Base-by-base conservation (phyloP, 2,888 invertebrate genomes). In the Cyclophora punctaria region DNA sequence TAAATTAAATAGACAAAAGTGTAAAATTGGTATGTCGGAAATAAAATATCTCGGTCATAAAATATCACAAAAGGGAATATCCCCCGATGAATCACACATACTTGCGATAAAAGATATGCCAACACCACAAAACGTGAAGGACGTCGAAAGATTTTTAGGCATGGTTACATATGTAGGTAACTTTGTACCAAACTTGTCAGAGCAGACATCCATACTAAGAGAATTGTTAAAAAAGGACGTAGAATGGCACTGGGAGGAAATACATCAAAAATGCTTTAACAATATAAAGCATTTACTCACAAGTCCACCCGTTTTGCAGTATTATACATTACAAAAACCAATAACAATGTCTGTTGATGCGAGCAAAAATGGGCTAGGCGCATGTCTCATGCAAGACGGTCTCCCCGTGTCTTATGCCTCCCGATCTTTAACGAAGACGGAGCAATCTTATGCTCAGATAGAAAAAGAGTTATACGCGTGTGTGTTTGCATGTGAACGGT, bases 101-200 rank as follows among this genome's bases (percentile, higher is more conserved):
- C n/a, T 34, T 20, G 57, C 62, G 0, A 58, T 64, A 34, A 49
- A 37, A 48, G 52, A 64, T 7, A 62, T 64, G 62, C 60, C 57
- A 2, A 48, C 5, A 41, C 62, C 62, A 1, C n/a, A 51, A 41
- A 58, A 57, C 48, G 34, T 44, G 0, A 62, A 61, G 43, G 61
- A 60, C 34, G 5, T 62, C 0, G 58, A 62, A 48, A 43, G 60
- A 41, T 62, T 64, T 51, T 48, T 63, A 47, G 64, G 63, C 2
- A 2, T 66, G 3, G 53, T 62, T 2, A 64, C 58, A 0, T 66
- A 66, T 47, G 55, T 64, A 7, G 48, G 57, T 33, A 57, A 46
- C 34, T 64, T 63, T 42, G 58, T 64, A 43, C 56, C 57, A 0
- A 60, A 62, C 41, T 50, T 66, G 2, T 63, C 63, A 4, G 58